A percentile compares a stretch with the other conserved stretches of the same genome.
Conservation (phyloP, 2,797 vertebrate species). For the Austrolebias charrua region DNA sequence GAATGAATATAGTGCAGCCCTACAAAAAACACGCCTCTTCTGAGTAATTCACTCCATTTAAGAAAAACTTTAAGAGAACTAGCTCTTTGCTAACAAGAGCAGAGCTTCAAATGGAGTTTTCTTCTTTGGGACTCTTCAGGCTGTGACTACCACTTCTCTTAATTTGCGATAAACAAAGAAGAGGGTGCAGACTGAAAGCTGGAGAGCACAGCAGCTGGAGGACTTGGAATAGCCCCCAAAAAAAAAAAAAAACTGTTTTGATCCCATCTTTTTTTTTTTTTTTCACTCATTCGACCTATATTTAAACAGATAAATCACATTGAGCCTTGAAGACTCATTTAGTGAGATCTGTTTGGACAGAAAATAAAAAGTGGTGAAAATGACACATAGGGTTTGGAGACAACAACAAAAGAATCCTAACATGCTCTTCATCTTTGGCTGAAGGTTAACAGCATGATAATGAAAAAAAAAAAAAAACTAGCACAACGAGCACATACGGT, state of each 20-base stretch:
- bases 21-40: not conserved
- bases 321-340: too few relatives aligned
- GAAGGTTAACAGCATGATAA: too few relatives aligned
- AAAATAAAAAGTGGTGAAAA: too few relatives aligned
- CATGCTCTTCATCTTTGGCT: too few relatives aligned
- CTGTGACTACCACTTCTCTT: constrained; percentile 39
- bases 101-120: constrained; percentile 28
- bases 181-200: constrained; percentile 55
- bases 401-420: too few relatives aligned
- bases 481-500: too few relatives aligned
- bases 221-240: constrained; percentile 68
- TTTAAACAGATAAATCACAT: too few relatives aligned
- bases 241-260: constrained; percentile 75
- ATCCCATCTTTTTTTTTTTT: constrained; percentile 61
- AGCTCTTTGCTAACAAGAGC: constrained; percentile 22
- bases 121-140: constrained; percentile 30
- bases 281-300: too few relatives aligned
- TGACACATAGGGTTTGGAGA: too few relatives aligned
- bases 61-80: not conserved
- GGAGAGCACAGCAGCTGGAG: constrained; percentile 61
- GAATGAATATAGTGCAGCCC: not conserved
- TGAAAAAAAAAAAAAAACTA: too few relatives aligned
- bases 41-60: constrained; percentile 6
- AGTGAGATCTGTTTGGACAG: too few relatives aligned
- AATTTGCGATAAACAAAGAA: constrained; percentile 57